A percentile compares a stretch with the other conserved stretches of the same genome.
Evolutionary conservation across 2,797 vertebrate genomes (phyloP).

Genomic region (Chelidonichthys spinosus): DNA sequence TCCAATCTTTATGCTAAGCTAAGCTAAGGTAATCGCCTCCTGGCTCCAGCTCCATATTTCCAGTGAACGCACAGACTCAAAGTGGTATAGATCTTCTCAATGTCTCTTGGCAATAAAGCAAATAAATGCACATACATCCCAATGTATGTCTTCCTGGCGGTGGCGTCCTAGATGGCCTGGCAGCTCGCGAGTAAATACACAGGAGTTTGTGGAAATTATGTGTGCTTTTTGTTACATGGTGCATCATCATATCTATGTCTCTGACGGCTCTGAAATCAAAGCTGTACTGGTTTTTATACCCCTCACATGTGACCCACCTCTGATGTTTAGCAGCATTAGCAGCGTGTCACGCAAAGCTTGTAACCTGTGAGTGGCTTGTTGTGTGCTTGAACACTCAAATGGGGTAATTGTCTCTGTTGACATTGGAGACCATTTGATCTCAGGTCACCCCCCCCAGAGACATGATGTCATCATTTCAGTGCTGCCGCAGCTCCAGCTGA

Average conservation of each 20-base stretch:
- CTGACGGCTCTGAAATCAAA: too few relatives aligned
- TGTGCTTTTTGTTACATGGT: background rate
- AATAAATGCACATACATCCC: background rate
- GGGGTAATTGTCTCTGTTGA: background rate
- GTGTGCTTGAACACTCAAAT: too few relatives aligned
- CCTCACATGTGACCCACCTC: background rate
- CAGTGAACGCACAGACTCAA: background rate
- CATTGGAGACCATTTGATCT: slow-evolving; percentile 1
- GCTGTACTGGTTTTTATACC: background rate
- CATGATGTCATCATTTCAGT: background rate
- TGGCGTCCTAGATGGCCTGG: background rate
- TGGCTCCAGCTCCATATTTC: background rate
- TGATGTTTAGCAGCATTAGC: background rate
- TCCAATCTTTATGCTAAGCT: background rate
- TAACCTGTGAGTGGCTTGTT: background rate
- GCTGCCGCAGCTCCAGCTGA: background rate
- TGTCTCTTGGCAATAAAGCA: background rate
- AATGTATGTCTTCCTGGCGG: background rate
- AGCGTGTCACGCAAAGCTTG: background rate
- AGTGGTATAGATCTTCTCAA: background rate
- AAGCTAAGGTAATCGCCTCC: background rate
- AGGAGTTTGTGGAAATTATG: accelerated
- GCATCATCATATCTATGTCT: background rate
- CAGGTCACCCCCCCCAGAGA: background rate
- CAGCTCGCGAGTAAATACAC: slow-evolving; percentile 2